These are phyloP conservation scores for Tympanoctomys barrerae DNA, from an alignment of 2,797 vertebrate species.

Conservation along the genomic window DNA sequence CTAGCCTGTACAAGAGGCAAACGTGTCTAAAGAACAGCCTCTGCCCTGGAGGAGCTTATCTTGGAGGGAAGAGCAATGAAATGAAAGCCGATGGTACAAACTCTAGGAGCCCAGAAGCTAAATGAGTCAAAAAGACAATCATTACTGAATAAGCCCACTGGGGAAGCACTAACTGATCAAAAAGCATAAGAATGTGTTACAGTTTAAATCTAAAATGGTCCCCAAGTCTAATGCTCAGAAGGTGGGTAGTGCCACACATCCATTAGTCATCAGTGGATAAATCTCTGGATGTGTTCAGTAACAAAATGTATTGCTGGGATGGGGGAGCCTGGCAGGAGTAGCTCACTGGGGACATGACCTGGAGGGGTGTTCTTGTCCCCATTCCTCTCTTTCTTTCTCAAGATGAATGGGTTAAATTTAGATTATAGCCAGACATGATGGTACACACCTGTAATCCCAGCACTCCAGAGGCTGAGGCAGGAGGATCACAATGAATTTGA, in stretches of 20 bases:
- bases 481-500: background rate
- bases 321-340: background rate
- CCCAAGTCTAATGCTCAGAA: background rate
- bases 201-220: background rate
- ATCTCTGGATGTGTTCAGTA: background rate
- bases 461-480: background rate
- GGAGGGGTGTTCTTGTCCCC: background rate
- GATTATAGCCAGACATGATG: background rate
- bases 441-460: background rate
- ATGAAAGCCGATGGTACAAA: background rate
- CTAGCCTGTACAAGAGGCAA: background rate
- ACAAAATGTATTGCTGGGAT: background rate
- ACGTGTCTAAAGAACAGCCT: background rate
- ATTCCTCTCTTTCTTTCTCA: background rate
- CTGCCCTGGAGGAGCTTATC: background rate
- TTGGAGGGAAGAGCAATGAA: background rate
- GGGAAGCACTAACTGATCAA: background rate
- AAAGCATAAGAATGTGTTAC: conserved; percentile 29
- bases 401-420: background rate
- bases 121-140: background rate
- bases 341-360: background rate
- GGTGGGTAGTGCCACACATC: background rate
- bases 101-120: background rate
- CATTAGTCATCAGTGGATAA: background rate
- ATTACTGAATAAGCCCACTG: background rate